A percentile compares a stretch with the other conserved stretches of the same genome.
Evolutionary conservation across 2,113 vertebrate species (phyloP).

Genomic region (Actenoides lindsayi): DNA sequence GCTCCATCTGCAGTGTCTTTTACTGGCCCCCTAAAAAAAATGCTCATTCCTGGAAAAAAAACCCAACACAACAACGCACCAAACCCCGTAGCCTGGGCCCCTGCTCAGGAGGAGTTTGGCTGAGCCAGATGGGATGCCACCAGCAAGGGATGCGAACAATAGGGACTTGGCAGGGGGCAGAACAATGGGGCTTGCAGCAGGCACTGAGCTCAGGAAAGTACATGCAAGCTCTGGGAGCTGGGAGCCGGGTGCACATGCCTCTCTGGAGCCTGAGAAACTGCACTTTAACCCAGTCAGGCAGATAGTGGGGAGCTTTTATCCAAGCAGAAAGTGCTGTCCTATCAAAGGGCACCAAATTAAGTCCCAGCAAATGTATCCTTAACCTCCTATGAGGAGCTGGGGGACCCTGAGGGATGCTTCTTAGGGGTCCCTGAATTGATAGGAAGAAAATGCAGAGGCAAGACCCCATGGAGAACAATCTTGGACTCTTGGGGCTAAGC

Average conservation of each 20-base stretch:
- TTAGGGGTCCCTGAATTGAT: not conserved
- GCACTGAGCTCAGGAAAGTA: not conserved
- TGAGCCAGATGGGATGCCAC: constrained; percentile 30
- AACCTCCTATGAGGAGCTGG: not conserved
- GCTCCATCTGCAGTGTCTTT: not conserved
- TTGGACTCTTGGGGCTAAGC: not conserved
- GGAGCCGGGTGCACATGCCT: not conserved
- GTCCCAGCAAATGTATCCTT: not conserved
- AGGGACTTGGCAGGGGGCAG: constrained; percentile 45
- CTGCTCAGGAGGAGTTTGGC: constrained; percentile 13
- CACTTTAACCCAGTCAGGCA: not conserved
- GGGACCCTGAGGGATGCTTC: not conserved
- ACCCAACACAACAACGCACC: not conserved
- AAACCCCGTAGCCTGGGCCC: constrained; percentile 15
- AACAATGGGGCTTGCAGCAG: constrained; percentile 48
- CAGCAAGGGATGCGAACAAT: constrained; percentile 46
- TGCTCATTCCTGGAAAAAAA: not conserved
- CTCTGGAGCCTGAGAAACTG: constrained; percentile 1
- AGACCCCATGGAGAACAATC: not conserved
- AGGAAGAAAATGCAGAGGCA: not conserved
- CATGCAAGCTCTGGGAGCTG: not conserved
- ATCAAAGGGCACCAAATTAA: not conserved
- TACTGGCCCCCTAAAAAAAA: not conserved
- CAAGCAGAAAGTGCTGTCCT: not conserved
- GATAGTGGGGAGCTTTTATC: not conserved